Base-by-base conservation (phyloP, 2,888 invertebrate species). In the Pseudolycoriella hygida region DNA sequence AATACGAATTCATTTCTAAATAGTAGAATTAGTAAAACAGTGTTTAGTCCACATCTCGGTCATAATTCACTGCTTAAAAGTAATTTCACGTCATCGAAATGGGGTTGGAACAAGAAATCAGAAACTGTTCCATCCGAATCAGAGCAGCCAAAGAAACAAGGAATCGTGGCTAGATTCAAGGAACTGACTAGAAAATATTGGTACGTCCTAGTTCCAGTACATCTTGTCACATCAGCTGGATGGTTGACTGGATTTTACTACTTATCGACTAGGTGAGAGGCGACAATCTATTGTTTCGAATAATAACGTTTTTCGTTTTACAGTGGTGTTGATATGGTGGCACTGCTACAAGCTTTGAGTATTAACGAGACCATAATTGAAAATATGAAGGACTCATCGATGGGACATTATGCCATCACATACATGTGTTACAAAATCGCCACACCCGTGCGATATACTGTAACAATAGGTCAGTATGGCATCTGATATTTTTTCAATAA, bases 171-270 rank as follows among this genome's bases (percentile, higher is more conserved):
- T 54, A 77, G 76, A 57, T 90, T 96, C 64, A 93, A 90, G 62
- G 70, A 80, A 57, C 86, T 94, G 80, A 88, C 88, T 60, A 84
- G 83, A 60, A 84, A 93, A 59, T 96, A 97, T 67, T 97, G 97
- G 88, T 93, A 97, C 66, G 85, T 97, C 45, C 67, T 94, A 47
- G 70, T 97, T 47, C 96, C 92, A 3, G 96, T 98, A 2, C 97
- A 98, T 66, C 58, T 85, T 42, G 74, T 77, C 15, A 93, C 93
- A 10, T 97, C 94, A 2, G 68, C 76, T 30, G 70, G 81, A 46
- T 98, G 96, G 96, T 79, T 85, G 62, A 84, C 81, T 14, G 68
- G 78, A 17, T 90, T 93, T 65, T 97, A 92, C 66, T 80, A 84
- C 58, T 66, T 80, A 54, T 84, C 88, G 10, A 76, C 77, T 64